Percentiles rank a stretch among this genome's conserved stretches.
Evolutionary conservation across 2,113 vertebrate genomes (phyloP).

Genomic region (Paradisaea rubra): DNA sequence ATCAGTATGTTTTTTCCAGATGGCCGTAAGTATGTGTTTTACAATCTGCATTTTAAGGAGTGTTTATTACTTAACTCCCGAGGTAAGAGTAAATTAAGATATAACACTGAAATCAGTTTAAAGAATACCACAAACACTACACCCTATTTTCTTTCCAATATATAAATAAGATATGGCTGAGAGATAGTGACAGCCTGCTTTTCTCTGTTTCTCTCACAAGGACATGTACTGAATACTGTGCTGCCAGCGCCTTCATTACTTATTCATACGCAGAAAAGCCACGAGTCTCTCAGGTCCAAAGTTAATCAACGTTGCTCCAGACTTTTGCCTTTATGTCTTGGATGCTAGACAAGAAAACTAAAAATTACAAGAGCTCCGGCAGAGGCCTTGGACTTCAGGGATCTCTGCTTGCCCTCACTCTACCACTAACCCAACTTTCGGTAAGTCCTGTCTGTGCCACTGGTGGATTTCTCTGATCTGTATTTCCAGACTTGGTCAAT

Average conservation of each 20-base stretch:
- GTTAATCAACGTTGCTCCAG: not conserved
- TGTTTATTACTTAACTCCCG: slow-evolving; percentile 31
- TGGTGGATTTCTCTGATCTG: not conserved
- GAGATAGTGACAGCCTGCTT: not conserved
- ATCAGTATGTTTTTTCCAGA: slow-evolving; percentile 65
- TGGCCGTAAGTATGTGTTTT: slow-evolving; percentile 53
- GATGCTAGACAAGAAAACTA: not conserved
- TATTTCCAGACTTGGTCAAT: not conserved
- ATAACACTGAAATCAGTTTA: slow-evolving; percentile 16
- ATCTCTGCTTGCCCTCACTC: not conserved
- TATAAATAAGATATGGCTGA: not conserved
- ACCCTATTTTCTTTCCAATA: not conserved
- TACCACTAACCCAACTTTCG: not conserved
- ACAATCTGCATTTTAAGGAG: slow-evolving; percentile 48
- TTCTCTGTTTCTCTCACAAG: not conserved
- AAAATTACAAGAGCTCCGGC: not conserved
- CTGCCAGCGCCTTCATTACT: not conserved
- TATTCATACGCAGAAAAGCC: not conserved
- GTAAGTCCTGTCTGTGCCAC: not conserved
- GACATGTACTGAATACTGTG: not conserved
- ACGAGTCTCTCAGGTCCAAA: not conserved
- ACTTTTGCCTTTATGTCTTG: not conserved
- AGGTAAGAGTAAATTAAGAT: slow-evolving; percentile 51
- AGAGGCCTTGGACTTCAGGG: not conserved
- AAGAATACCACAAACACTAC: not conserved